A percentile compares a stretch with the other conserved stretches of the same genome.
Conservation (phyloP, 2,888 invertebrate genomes). For the Eupithecia tripunctaria region DNA sequence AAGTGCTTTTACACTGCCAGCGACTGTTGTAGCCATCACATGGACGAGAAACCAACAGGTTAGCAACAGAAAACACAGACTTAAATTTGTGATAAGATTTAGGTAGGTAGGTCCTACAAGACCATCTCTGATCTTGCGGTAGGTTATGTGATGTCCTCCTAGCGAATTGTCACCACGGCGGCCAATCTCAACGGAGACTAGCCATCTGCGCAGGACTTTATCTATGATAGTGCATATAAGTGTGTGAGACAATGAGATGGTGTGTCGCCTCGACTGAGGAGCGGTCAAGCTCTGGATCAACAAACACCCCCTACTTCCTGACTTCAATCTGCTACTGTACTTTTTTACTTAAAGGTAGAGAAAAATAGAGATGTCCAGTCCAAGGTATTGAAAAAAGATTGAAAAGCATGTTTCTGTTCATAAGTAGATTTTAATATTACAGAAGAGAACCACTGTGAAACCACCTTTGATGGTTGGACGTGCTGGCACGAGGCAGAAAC, state of each 20-base stretch:
- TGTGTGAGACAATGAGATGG: too few species aligned
- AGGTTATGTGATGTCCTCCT: too few species aligned
- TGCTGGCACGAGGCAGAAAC: constrained; percentile 81
- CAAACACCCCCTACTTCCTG: neutral
- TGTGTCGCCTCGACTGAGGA: neutral
- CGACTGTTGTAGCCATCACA: constrained; percentile 73
- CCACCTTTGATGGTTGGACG: constrained; percentile 87
- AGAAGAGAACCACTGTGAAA: constrained; percentile 68
- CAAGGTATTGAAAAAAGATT: neutral
- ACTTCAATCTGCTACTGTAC: neutral
- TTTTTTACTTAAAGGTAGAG: neutral
- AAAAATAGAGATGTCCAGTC: neutral
- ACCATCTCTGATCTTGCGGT: neutral
- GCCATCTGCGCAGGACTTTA: neutral
- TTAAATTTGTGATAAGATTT: neutral
- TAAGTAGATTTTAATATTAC: constrained; percentile 5
- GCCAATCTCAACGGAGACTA: neutral
- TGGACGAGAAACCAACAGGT: constrained; percentile 56
- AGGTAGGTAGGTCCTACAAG: neutral
- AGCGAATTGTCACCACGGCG: neutral
- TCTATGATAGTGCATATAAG: neutral
- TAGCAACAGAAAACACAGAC: constrained; percentile 14
- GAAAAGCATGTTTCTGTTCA: neutral
- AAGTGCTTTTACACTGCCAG: constrained; percentile 71
- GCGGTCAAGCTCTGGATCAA: neutral